phyloP scores from a whole-genome alignment of 2,113 vertebrate genomes.

The Myrmecobius fasciatus region DNA sequence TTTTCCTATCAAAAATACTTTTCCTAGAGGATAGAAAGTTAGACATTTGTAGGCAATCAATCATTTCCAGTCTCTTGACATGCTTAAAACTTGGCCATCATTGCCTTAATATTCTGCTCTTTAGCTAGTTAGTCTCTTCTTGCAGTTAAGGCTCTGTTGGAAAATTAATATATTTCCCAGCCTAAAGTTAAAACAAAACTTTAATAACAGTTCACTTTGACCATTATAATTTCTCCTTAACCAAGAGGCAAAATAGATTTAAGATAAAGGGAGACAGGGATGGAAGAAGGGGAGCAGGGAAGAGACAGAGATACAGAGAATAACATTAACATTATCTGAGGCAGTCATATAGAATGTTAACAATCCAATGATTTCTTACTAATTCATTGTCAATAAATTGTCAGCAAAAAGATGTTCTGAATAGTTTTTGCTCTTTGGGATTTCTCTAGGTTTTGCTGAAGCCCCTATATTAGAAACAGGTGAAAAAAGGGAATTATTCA shows the following conservation, averaged over 20 bases:
- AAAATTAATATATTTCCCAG: conserved; percentile 66
- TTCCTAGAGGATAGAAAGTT: conserved; percentile 47
- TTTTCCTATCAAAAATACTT: conserved; percentile 32
- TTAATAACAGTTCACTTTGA: conserved; percentile 41
- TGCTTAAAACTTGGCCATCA: conserved; percentile 55
- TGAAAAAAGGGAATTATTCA: conserved; percentile 26
- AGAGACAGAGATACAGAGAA: not conserved
- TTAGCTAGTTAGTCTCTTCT: conserved; percentile 56
- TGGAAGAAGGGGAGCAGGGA: not conserved
- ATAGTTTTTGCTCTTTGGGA: conserved; percentile 25
- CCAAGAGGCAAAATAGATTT: conserved; percentile 24
- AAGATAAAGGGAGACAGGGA: not conserved
- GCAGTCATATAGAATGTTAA: not conserved
- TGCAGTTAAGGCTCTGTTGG: conserved; percentile 48
- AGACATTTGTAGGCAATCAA: conserved; percentile 53
- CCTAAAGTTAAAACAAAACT: conserved; percentile 53
- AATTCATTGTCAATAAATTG: conserved; percentile 12
- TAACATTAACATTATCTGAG: not conserved
- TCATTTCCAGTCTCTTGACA: conserved; percentile 21
- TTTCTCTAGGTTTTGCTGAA: not conserved
- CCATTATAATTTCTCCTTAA: conserved; percentile 53
- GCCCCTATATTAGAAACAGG: conserved; percentile 17
- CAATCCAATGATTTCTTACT: not conserved
- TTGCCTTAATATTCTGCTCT: conserved; percentile 65
- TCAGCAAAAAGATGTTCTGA: conserved; percentile 9